Percentiles rank a stretch among this genome's conserved stretches.
phyloP scores from a whole-genome alignment of 2,113 vertebrate genomes.

The Benitochromis conjunctus region DNA sequence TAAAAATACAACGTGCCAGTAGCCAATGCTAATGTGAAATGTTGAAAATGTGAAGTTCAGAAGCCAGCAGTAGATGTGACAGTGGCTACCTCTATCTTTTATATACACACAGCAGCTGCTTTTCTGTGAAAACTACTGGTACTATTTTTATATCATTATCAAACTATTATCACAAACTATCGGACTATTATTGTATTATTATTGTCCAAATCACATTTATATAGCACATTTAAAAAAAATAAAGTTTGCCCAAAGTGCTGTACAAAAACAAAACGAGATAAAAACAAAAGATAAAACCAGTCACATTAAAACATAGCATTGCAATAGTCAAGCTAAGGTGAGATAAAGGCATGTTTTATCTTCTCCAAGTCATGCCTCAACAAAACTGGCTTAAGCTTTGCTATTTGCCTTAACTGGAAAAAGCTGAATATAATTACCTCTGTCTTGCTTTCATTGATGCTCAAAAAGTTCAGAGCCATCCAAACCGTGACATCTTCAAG shows the following conservation, averaged over 20 bases:
- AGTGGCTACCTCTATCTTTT: accelerated
- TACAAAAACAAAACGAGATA: no score
- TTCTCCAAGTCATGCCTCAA: no score
- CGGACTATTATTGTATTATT: background rate
- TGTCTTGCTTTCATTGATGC: no score
- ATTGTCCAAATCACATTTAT: background rate
- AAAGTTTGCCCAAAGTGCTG: no score
- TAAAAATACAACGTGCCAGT: background rate
- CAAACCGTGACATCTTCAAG: no score
- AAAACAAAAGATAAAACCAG: no score
- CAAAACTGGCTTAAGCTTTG: background rate
- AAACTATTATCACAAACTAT: background rate
- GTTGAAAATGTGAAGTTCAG: background rate
- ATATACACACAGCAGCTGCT: background rate
- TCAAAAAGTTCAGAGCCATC: no score
- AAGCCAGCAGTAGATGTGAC: background rate
- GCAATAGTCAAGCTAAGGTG: no score
- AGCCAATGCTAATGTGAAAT: background rate
- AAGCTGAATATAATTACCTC: background rate
- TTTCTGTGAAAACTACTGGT: background rate
- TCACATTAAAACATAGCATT: no score
- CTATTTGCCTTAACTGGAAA: background rate
- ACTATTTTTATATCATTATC: background rate
- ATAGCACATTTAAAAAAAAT: background rate
- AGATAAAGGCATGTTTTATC: no score